These are phyloP conservation scores for Takifugu bimaculatus DNA, from an alignment of 2,113 vertebrate genomes.

Conservation along the genomic window DNA sequence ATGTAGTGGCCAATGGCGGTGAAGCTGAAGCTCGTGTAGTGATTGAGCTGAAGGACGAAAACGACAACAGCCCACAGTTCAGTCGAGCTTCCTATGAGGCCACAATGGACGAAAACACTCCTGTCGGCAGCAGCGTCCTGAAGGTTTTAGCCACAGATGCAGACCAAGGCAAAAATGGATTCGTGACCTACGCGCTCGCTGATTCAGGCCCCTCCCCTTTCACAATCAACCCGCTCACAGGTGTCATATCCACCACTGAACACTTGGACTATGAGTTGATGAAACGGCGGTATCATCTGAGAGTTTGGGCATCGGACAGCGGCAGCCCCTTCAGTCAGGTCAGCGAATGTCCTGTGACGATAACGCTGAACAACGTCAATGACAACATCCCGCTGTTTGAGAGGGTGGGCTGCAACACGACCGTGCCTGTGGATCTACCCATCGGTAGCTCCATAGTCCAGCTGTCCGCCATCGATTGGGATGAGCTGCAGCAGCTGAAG, in stretches of 20 bases:
- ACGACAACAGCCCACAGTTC: conserved; percentile 87
- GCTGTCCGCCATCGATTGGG: conserved; percentile 87
- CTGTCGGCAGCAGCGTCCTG: conserved; percentile 83
- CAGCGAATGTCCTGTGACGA: conserved; percentile 82
- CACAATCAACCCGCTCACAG: conserved; percentile 84
- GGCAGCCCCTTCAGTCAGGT: conserved; percentile 87
- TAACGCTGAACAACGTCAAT: conserved; percentile 89
- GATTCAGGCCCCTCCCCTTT: conserved; percentile 80
- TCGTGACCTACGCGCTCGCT: conserved; percentile 83
- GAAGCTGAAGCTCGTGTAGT: conserved; percentile 73
- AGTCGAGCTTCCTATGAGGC: conserved; percentile 76
- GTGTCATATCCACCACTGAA: conserved; percentile 83
- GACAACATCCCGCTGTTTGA: conserved; percentile 92
- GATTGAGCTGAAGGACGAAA: conserved; percentile 84
- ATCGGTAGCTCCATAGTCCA: conserved; percentile 75
- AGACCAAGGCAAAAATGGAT: conserved; percentile 84
- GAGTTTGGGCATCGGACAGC: conserved; percentile 90
- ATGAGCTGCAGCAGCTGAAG: conserved; percentile 87
- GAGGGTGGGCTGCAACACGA: conserved; percentile 85
- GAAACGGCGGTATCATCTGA: conserved; percentile 85
- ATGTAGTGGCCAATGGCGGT: conserved; percentile 74
- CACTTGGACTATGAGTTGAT: conserved; percentile 92
- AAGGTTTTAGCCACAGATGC: conserved; percentile 80
- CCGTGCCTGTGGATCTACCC: conserved; percentile 76
- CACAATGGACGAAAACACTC: conserved; percentile 84